phyloP scores from a whole-genome alignment of 2,888 invertebrate genomes.

The Tetanocera ferruginea region DNA sequence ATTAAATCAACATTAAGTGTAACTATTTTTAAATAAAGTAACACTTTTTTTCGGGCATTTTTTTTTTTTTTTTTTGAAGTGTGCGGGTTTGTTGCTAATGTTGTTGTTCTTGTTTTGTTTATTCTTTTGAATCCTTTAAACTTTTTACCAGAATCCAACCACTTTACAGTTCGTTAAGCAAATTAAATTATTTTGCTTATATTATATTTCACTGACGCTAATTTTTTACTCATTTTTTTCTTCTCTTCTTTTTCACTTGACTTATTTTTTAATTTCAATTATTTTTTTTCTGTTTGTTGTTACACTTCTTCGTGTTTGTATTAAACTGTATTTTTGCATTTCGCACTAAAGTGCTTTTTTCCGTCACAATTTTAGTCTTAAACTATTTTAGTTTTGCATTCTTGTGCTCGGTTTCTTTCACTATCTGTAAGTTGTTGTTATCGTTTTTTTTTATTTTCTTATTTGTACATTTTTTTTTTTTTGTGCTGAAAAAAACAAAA shows the following conservation, averaged over 20 bases:
- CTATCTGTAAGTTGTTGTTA: neutral
- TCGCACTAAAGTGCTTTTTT: constrained; percentile 14
- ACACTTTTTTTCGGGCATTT: neutral
- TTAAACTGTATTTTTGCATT: constrained; percentile 10
- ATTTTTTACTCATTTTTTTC: neutral
- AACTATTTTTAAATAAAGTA: neutral
- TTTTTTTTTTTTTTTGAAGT: neutral
- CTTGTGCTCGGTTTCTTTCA: neutral
- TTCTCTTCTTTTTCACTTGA: neutral
- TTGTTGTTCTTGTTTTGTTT: neutral
- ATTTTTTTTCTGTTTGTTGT: neutral
- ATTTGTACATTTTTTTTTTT: too few species aligned
- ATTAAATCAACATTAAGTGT: constrained; percentile 11
- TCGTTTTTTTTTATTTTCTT: neutral
- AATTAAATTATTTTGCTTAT: constrained; percentile 21
- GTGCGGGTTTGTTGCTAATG: neutral
- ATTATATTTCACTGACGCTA: neutral
- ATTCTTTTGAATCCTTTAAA: neutral
- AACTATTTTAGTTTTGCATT: neutral
- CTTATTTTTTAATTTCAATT: neutral
- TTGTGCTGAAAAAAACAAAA: too few species aligned
- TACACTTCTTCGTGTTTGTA: neutral
- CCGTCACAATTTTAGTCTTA: neutral
- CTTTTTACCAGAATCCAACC: neutral
- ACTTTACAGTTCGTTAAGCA: constrained; percentile 25